Percentiles rank a stretch among this genome's conserved stretches.
Conservation (phyloP, 2,113 vertebrate species). For the Paralichthys olivaceus region DNA sequence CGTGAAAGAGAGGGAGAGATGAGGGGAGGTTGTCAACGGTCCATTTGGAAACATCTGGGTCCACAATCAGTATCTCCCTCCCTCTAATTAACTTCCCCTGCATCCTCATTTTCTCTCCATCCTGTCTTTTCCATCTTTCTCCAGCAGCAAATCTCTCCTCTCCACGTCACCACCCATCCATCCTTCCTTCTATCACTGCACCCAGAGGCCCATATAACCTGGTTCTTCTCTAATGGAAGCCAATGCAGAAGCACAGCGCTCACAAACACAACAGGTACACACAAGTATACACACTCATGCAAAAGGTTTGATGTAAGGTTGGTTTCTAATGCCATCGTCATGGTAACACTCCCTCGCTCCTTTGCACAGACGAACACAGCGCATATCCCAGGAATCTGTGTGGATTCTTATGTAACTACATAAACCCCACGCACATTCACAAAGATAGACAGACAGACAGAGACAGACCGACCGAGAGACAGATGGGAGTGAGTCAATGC, state of each 20-base stretch:
- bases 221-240: constrained; percentile 29
- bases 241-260: constrained; percentile 14
- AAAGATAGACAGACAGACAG: constrained; percentile 50
- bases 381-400: constrained; percentile 69
- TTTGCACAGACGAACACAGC: constrained; percentile 66
- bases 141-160: constrained; percentile 20
- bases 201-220: constrained; percentile 19
- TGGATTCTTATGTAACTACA: constrained; percentile 78
- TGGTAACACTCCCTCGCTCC: constrained; percentile 80
- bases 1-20: constrained; percentile 34
- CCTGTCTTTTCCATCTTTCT: constrained; percentile 40
- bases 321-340: constrained; percentile 80
- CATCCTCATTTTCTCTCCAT: constrained; percentile 47
- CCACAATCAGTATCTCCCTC: constrained; percentile 64
- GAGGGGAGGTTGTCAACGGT: constrained; percentile 45
- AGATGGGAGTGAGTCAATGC: constrained; percentile 67
- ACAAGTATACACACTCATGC: constrained; percentile 45
- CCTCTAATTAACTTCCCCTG: constrained; percentile 63
- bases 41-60: constrained; percentile 78
- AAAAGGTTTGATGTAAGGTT: constrained; percentile 66
- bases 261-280: constrained; percentile 39
- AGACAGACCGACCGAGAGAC: constrained; percentile 27
- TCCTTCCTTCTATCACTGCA: constrained; percentile 23
- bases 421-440: constrained; percentile 55
- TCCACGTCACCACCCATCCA: constrained; percentile 7